Evolutionary conservation across 30 jellyfish, hydroid and myxozoan genomes (phyloP).

Genomic region (Chrysaora quinquecirrha): DNA sequence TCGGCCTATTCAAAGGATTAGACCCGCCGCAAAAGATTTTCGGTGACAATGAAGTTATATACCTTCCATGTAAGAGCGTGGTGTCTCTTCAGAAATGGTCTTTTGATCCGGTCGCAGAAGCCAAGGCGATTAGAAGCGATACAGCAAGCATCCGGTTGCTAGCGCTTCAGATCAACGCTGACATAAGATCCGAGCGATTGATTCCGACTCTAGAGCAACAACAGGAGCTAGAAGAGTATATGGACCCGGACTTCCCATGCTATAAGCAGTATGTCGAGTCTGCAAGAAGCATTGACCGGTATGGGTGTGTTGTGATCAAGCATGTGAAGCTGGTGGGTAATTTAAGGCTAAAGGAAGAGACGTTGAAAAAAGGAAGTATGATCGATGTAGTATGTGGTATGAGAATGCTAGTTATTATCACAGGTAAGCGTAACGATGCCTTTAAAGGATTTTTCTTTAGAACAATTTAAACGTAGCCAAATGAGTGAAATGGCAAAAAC

Average conservation of each 20-base stretch:
- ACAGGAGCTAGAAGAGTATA: conserved; percentile 26
- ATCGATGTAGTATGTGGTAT: conserved; percentile 61
- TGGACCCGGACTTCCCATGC: conserved; percentile 81
- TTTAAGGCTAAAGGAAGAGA: conserved; percentile 52
- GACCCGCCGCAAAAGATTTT: conserved; percentile 58
- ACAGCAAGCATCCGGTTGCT: conserved; percentile 66
- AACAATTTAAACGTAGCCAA: too few species aligned
- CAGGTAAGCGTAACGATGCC: conserved; percentile 71
- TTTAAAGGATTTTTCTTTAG: too few species aligned
- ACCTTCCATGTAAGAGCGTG: conserved; percentile 60
- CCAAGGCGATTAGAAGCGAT: conserved; percentile 74
- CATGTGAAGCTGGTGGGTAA: conserved; percentile 52
- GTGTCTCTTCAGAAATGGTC: conserved; percentile 84
- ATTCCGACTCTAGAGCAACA: conserved; percentile 45
- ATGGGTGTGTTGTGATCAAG: conserved; percentile 51
- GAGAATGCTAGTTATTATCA: conserved; percentile 45
- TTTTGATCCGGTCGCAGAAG: conserved; percentile 77
- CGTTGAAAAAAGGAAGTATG: conserved; percentile 57
- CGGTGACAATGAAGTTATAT: conserved; percentile 72
- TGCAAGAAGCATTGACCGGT: conserved; percentile 68
- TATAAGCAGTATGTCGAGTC: conserved; percentile 83
- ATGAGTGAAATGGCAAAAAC: too few species aligned
- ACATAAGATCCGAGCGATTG: conserved; percentile 55
- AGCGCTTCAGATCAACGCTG: conserved; percentile 70
- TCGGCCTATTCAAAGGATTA: conserved; percentile 80